phyloP scores from a whole-genome alignment of 2,797 vertebrate genomes.

The Sebastes reedi region DNA sequence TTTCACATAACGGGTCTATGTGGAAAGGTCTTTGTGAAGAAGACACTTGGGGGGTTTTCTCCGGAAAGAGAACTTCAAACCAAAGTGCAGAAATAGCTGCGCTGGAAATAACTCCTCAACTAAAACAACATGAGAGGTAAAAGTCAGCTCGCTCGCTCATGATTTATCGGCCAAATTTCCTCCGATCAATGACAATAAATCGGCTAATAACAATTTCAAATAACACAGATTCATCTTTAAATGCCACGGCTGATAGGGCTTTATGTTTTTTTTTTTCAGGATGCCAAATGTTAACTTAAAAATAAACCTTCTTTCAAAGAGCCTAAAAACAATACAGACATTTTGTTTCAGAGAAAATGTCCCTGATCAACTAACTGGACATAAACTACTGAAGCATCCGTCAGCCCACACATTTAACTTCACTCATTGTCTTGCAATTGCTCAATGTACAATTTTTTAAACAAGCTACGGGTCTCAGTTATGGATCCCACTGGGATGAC shows the following conservation, averaged over 20 bases:
- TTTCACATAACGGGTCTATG: not conserved
- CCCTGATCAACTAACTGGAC: not conserved
- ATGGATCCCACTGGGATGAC: conserved; percentile 24
- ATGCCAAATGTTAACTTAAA: not conserved
- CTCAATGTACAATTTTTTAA: conserved; percentile 17
- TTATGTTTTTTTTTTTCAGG: not conserved
- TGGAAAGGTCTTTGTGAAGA: not conserved
- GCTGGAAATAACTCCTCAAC: not conserved
- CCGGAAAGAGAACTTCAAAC: conserved; percentile 2
- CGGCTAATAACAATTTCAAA: conserved; percentile 23
- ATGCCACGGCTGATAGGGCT: conserved; percentile 17
- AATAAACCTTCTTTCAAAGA: not conserved
- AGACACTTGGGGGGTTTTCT: not conserved
- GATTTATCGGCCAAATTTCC: conserved; percentile 16
- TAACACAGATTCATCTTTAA: conserved; percentile 26
- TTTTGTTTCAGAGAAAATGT: not conserved
- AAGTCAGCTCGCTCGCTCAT: not conserved
- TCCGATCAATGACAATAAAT: conserved; percentile 38
- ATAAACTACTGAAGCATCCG: not conserved
- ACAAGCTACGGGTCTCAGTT: conserved; percentile 9
- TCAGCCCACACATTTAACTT: conserved; percentile 20
- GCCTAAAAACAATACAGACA: not conserved
- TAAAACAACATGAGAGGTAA: not conserved
- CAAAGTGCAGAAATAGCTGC: conserved; percentile 2
- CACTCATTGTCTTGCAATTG: not conserved